Evolutionary conservation across 23 tunicate species (phyloP).

Genomic region (Ciona savignyi): DNA sequence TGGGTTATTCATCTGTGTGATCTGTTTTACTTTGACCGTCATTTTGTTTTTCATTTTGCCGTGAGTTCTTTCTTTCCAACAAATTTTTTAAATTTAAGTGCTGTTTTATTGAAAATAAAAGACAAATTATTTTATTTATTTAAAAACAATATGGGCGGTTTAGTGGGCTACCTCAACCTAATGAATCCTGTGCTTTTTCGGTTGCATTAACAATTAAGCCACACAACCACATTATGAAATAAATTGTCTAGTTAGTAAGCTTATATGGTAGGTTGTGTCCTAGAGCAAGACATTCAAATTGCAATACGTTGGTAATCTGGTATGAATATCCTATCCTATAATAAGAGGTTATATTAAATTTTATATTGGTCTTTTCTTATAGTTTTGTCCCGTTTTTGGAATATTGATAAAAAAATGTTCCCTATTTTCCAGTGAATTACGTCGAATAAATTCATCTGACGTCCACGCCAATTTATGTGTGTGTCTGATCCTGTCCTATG

Average conservation of each 20-base stretch:
- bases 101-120: not conserved
- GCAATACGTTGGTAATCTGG: too few relatives aligned
- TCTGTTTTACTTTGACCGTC: constrained; percentile 31
- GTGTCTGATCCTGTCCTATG: constrained; percentile 30
- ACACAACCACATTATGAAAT: too few relatives aligned
- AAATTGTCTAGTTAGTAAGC: too few relatives aligned
- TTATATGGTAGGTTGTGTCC: too few relatives aligned
- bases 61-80: constrained; percentile 15
- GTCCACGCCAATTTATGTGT: constrained; percentile 46
- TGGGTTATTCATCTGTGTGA: constrained; percentile 41
- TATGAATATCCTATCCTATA: too few relatives aligned
- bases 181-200: too few relatives aligned
- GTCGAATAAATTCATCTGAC: constrained; percentile 30
- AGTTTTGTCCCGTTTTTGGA: not conserved
- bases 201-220: too few relatives aligned
- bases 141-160: too few relatives aligned
- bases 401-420: not conserved
- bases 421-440: constrained; percentile 16
- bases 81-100: not conserved
- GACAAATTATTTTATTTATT: too few relatives aligned
- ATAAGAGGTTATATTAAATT: too few relatives aligned
- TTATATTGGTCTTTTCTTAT: not conserved
- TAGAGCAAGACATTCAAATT: too few relatives aligned
- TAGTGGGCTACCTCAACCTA: too few relatives aligned
- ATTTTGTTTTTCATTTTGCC: constrained; percentile 22